Conservation (phyloP, 2,888 invertebrate genomes). For the Latrodectus elegans region DNA sequence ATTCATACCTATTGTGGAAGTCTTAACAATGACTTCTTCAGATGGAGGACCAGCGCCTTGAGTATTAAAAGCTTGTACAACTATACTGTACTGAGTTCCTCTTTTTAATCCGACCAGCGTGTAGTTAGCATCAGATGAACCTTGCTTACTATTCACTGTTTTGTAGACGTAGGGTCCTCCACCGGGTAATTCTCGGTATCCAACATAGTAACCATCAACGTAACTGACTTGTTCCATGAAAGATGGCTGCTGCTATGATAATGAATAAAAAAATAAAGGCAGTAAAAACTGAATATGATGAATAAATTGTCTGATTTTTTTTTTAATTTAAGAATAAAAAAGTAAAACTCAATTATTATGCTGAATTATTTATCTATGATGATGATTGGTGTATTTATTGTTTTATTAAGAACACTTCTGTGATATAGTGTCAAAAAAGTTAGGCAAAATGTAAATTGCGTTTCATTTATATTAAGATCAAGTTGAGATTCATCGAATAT, state of each 20-base stretch:
- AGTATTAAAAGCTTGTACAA: slow-evolving; percentile 70
- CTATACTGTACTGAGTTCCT: slow-evolving; percentile 72
- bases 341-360: too few relatives aligned
- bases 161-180: slow-evolving; percentile 70
- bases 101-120: slow-evolving; percentile 71
- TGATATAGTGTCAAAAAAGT: too few relatives aligned
- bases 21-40: slow-evolving; percentile 68
- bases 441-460: too few relatives aligned
- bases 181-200: slow-evolving; percentile 68
- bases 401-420: too few relatives aligned
- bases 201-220: slow-evolving; percentile 71
- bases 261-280: neutral
- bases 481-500: too few relatives aligned
- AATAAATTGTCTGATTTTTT: neutral
- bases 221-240: slow-evolving; percentile 64
- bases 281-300: neutral
- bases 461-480: too few relatives aligned
- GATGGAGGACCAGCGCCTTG: slow-evolving; percentile 70
- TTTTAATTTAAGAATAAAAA: too few relatives aligned
- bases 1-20: slow-evolving; percentile 54
- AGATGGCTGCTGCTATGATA: slow-evolving; percentile 56
- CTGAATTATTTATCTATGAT: too few relatives aligned
- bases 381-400: too few relatives aligned
- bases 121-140: slow-evolving; percentile 58
- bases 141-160: slow-evolving; percentile 66